Base-by-base conservation (phyloP, 2,113 vertebrate genomes). In the Prinia subflava region DNA sequence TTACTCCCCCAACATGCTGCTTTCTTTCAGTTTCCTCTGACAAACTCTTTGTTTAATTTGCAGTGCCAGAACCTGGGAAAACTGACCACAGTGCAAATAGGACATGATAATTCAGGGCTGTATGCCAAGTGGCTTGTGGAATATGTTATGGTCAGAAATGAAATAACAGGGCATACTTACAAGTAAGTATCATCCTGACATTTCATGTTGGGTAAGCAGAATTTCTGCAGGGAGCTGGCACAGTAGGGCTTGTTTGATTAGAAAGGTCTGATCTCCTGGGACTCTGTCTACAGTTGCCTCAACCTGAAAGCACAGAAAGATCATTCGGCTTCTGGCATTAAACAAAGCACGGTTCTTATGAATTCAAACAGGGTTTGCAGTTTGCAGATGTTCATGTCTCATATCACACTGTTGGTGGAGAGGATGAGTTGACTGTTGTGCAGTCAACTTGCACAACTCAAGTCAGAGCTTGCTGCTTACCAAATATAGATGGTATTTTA, bases 81-180 rank as follows among this genome's bases (percentile, higher is more conserved):
- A 89, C 98, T 99, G 96, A 99, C 99, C 90, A 99, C 99, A 20
- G 99, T 99, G 84, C 99, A 99, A 97, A 99, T 99, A 97, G 99
- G 99, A 94, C 99, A 99, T 35, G 99, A 99, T 97, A 99, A 99
- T 98, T 98, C 99, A 33, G 99, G 99, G 15, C 97, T 99, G 52
- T 99, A 99, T 70, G 99, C 99, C 67, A 99, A 99, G 95, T 99
- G 99, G 99, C 98, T 99, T 37, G 99, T 99, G 94, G 99, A 99
- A 97, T 99, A 97, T 70, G 99, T 99, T 69, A 97, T 99, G 97
- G 98, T 99, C 95, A 99, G 99, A 90, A 99, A 99, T 69, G 99
- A 99, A 97, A 99, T 99, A 97, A 99, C 99, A 42, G 99, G 99
- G 50, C 99, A 99, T 97, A 98, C 99, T 44, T 99, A 99, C 98